These are phyloP conservation scores for Cromileptes altivelis DNA, from an alignment of 2,113 vertebrate genomes.

Conservation along the genomic window DNA sequence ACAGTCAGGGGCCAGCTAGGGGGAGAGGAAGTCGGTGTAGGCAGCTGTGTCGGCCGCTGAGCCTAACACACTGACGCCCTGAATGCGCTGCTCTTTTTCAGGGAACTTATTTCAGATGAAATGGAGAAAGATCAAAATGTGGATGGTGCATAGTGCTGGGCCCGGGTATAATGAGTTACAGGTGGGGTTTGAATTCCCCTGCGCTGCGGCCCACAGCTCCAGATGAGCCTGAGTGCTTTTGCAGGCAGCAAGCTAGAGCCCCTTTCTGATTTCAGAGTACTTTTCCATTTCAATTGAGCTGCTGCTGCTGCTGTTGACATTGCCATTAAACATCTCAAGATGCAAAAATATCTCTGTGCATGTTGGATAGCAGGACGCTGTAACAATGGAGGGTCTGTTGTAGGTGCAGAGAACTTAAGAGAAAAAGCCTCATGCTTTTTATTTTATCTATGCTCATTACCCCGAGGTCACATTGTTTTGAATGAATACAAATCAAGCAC, in stretches of 20 bases:
- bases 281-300: constrained; percentile 74
- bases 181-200: constrained; percentile 76
- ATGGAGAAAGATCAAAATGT: constrained; percentile 79
- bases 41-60: constrained; percentile 60
- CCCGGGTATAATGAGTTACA: constrained; percentile 80
- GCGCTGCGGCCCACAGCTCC: constrained; percentile 65
- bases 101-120: constrained; percentile 77
- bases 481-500: constrained; percentile 33
- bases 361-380: constrained; percentile 17
- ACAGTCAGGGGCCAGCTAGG: constrained; percentile 61
- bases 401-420: background rate
- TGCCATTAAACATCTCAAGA: constrained; percentile 68
- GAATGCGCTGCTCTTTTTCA: constrained; percentile 66
- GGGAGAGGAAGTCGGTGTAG: constrained; percentile 66
- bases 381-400: constrained; percentile 50
- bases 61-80: constrained; percentile 69
- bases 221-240: constrained; percentile 80
- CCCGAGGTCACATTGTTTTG: constrained; percentile 6
- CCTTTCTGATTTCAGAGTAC: constrained; percentile 72
- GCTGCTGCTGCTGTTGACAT: constrained; percentile 62
- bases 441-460: constrained; percentile 1
- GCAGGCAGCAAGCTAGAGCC: constrained; percentile 64
- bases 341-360: constrained; percentile 55
- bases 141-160: constrained; percentile 67
- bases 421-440: background rate